phyloP scores from a whole-genome alignment of 64 coral and sea anemone species.

The Astreopora myriophthalma region DNA sequence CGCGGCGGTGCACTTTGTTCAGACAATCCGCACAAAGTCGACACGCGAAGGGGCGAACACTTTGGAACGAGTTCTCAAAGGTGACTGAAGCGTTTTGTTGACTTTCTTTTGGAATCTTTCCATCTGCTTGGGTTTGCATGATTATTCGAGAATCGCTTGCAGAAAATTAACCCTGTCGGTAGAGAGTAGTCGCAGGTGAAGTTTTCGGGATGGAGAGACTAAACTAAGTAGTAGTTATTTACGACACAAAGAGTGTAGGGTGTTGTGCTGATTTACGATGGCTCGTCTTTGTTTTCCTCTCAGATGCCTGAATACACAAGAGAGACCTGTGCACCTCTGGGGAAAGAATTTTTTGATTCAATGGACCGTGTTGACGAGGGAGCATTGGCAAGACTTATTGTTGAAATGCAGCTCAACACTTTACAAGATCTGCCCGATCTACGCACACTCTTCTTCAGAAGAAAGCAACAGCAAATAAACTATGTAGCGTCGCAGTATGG shows the following conservation, averaged over 20 bases:
- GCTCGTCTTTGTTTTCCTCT: background rate
- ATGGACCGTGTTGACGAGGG: conserved; percentile 65
- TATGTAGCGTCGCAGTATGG: conserved; percentile 42
- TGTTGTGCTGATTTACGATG: background rate
- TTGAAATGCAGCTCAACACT: conserved; percentile 57
- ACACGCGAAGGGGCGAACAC: background rate
- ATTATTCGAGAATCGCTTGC: background rate
- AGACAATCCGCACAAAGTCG: background rate
- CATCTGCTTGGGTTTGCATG: background rate
- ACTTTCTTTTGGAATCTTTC: background rate
- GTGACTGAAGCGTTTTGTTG: background rate
- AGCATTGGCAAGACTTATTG: conserved; percentile 57
- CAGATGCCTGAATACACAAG: conserved; percentile 72
- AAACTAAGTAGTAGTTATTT: too few species aligned
- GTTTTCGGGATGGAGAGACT: background rate
- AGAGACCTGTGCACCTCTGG: conserved; percentile 39
- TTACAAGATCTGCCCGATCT: conserved; percentile 65
- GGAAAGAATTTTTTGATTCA: conserved; percentile 71
- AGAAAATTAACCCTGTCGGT: background rate
- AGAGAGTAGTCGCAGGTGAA: background rate
- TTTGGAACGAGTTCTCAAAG: background rate
- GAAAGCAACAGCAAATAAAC: conserved; percentile 45
- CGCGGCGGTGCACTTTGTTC: background rate
- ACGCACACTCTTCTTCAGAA: conserved; percentile 40
- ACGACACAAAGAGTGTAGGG: too few species aligned